Conservation (phyloP, 2,113 vertebrate genomes). For the Egretta garzetta region DNA sequence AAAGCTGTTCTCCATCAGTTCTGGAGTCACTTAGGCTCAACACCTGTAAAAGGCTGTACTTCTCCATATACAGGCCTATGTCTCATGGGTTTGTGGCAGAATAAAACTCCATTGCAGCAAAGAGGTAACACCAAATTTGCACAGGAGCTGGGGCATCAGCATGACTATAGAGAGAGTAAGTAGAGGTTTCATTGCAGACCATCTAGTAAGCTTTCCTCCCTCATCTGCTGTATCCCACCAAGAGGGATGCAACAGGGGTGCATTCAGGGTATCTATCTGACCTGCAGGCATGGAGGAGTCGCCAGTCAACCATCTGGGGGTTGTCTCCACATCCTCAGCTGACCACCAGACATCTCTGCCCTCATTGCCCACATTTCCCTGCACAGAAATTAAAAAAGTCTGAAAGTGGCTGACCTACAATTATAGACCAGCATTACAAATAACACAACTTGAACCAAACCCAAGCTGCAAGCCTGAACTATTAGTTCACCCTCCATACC, state of each 20-base stretch:
- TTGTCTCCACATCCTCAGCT: background rate
- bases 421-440: background rate
- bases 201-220: background rate
- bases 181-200: background rate
- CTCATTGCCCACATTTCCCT: background rate
- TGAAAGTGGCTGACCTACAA: background rate
- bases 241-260: background rate
- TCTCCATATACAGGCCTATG: background rate
- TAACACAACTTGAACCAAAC: background rate
- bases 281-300: background rate
- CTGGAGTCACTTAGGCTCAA: background rate
- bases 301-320: background rate
- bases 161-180: background rate
- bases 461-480: background rate
- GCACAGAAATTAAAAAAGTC: background rate
- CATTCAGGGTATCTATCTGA: background rate
- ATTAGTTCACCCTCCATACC: background rate
- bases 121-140: background rate
- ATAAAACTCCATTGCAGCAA: background rate
- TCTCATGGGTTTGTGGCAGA: background rate
- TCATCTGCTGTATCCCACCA: background rate
- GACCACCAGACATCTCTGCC: background rate
- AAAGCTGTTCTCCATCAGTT: background rate
- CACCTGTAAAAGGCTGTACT: background rate
- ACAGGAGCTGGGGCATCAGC: background rate